Evolutionary conservation across 2,888 invertebrate genomes (phyloP), one percentile per base, ranked within the genome.

Genomic region (Tetramorium bicarinatum): DNA sequence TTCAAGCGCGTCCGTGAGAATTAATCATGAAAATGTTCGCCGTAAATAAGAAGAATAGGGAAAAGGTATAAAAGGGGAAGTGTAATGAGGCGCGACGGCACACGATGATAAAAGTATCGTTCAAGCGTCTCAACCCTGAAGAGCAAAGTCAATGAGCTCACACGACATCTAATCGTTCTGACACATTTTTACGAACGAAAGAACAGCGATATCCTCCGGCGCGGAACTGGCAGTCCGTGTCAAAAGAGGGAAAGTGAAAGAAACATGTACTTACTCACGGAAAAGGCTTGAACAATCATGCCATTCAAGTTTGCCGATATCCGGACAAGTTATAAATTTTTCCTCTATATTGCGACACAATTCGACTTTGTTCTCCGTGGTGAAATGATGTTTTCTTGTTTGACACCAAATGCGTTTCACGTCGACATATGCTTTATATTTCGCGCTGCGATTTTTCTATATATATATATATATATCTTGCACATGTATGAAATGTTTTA

Each of bases 281-380:
- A 44, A 38, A 8, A n/a, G 11, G 7, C 21, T 64, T 18, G 77
- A 87, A 87, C 89, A 89, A 85, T 83, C 76, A 59, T 72, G 62
- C 54, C 64, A 72, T 89, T 88, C 83, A 83, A 82, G 79, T 13
- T 64, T 67, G 59, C 25, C 59, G 66, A 56, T 74, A 74, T 77
- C 62, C 71, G 72, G 56, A 83, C 77, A 82, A 87, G 88, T 87
- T 86, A 87, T 88, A 89, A 88, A 84, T 88, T 82, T 41, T 72
- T 77, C 13, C 74, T 72, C 71, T 54, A 3, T 4, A 15, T 69
- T 41, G 44, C 29, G 21, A 44, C 67, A 67, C 77, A 69, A 56
- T 69, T 13, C 56, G 44, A 77, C 71, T 79, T 69, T 69, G 77
- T 79, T 79, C 71, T 34, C 11, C 11, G 44, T 29, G 44, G 11